A percentile compares a stretch with the other conserved stretches of the same genome.
Evolutionary conservation across 2,113 vertebrate genomes (phyloP).

Genomic region (Lasiurus cinereus): DNA sequence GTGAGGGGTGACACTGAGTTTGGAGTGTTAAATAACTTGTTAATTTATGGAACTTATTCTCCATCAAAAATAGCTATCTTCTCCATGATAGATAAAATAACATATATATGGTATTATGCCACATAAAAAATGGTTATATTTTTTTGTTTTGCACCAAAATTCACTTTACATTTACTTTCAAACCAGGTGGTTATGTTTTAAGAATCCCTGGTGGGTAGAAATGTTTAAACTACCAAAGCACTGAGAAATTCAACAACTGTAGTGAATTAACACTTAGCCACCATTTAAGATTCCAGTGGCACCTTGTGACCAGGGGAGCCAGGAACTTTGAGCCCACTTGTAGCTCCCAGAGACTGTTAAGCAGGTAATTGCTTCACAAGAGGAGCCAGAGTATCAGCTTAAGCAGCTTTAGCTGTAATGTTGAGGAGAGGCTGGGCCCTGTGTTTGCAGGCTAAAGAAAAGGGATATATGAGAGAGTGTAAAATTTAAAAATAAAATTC

Average conservation of each 20-base stretch:
- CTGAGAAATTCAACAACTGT: neutral
- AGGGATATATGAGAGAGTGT: neutral
- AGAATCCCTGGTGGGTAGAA: slow-evolving; percentile 26
- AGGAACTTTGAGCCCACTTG: neutral
- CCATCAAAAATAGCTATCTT: neutral
- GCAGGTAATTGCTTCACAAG: neutral
- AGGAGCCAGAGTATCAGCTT: neutral
- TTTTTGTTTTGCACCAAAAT: slow-evolving; percentile 28
- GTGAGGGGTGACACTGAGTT: neutral
- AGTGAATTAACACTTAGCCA: slow-evolving; percentile 1
- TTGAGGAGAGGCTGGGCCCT: slow-evolving; percentile 56
- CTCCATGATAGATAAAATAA: neutral
- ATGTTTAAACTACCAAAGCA: neutral
- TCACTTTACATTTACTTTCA: slow-evolving; percentile 21
- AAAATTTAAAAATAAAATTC: slow-evolving; percentile 62
- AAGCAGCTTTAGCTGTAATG: neutral
- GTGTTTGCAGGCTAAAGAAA: slow-evolving; percentile 60
- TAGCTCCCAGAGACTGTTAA: neutral
- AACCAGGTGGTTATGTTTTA: slow-evolving; percentile 18
- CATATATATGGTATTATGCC: neutral
- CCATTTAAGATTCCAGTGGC: neutral
- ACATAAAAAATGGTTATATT: neutral
- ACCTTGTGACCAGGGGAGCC: neutral
- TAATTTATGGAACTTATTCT: neutral
- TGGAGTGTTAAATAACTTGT: slow-evolving; percentile 27